phyloP scores from a whole-genome alignment of 2,888 invertebrate species.

The Notocelia uddmanniana region DNA sequence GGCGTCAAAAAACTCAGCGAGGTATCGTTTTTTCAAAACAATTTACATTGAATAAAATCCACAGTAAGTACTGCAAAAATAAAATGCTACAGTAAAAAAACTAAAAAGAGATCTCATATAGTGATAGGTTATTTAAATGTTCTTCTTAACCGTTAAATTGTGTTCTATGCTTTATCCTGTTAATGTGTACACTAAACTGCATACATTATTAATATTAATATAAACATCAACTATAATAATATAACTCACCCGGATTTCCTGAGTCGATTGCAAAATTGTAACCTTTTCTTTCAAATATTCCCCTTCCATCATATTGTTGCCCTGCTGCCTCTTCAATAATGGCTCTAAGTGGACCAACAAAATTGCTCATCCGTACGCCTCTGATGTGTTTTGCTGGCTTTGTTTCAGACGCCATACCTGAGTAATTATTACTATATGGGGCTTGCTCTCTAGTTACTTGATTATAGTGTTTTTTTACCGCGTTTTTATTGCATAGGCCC shows the following conservation, averaged over 20 bases:
- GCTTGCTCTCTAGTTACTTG: not conserved
- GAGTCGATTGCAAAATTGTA: not conserved
- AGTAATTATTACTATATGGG: not conserved
- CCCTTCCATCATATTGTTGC: not conserved
- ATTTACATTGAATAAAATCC: no score
- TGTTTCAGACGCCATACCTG: not conserved
- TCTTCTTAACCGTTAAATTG: no score
- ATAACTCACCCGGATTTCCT: conserved; percentile 6
- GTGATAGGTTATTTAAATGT: no score
- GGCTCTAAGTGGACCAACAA: not conserved
- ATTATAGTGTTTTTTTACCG: not conserved
- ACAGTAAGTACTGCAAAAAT: no score
- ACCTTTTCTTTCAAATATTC: not conserved
- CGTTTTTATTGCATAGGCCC: not conserved
- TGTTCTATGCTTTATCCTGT: no score
- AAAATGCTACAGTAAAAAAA: no score
- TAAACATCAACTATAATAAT: no score
- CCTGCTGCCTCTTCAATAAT: not conserved
- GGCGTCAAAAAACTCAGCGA: no score
- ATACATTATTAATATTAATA: no score
- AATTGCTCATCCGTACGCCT: not conserved
- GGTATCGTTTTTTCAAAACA: no score
- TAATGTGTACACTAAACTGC: no score
- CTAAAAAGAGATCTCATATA: no score
- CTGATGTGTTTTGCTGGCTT: not conserved